A percentile compares a stretch with the other conserved stretches of the same genome.
Conservation (phyloP, 2,113 vertebrate species). For the Muntiacus reevesi region DNA sequence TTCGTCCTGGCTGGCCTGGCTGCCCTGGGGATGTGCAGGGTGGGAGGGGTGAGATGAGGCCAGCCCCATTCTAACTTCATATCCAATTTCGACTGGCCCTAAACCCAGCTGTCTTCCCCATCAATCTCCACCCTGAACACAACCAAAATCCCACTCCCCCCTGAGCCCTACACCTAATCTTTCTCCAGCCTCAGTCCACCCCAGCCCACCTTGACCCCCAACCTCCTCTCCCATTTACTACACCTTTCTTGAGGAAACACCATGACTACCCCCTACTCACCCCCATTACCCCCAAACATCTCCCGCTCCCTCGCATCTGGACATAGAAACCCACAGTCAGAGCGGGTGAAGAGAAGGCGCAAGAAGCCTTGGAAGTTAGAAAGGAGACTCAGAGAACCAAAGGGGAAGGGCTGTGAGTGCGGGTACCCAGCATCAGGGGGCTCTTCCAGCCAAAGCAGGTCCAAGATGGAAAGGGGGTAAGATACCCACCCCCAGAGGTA, state of each 20-base stretch:
- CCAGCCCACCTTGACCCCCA: neutral
- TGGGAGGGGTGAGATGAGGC: neutral
- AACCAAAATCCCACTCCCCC: neutral
- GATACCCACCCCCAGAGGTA: rapidly evolving
- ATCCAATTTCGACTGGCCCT: neutral
- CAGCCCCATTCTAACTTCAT: neutral
- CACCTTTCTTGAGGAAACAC: neutral
- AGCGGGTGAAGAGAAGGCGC: neutral
- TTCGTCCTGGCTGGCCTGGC: conserved; percentile 85
- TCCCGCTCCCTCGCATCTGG: neutral
- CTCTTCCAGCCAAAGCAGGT: neutral
- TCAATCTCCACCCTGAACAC: neutral
- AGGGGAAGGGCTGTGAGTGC: neutral
- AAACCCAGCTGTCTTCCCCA: neutral
- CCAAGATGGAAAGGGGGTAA: neutral
- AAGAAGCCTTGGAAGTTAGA: neutral
- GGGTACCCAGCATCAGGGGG: neutral
- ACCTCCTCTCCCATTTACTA: neutral
- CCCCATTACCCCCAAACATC: neutral
- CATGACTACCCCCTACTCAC: neutral
- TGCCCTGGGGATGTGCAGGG: conserved; percentile 78
- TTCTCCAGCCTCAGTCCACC: neutral
- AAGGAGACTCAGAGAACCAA: neutral
- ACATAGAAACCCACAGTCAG: neutral
- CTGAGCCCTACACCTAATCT: neutral